phyloP scores from a whole-genome alignment of 2,113 vertebrate genomes.

The Lathamus discolor region DNA sequence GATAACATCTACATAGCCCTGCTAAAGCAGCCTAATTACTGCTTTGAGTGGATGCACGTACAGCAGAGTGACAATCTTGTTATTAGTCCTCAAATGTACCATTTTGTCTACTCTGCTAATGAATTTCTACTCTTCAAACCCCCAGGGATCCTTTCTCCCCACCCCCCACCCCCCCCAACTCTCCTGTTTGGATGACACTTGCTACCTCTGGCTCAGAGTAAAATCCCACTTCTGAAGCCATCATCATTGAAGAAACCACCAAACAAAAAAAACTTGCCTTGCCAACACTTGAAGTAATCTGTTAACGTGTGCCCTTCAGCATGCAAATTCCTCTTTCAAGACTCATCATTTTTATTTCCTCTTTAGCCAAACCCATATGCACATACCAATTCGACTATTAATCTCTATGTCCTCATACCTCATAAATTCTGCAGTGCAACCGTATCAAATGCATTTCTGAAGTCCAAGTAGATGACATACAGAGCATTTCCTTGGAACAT shows the following conservation, averaged over 20 bases:
- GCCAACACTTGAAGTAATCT: conserved; percentile 1
- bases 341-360: conserved; percentile 42
- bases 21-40: neutral
- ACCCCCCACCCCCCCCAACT: fast-evolving
- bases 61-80: neutral
- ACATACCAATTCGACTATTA: neutral
- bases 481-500: conserved; percentile 2
- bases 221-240: neutral
- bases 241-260: neutral
- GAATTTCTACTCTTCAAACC: neutral
- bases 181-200: neutral
- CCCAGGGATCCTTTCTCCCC: neutral
- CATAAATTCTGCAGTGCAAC: conserved; percentile 37
- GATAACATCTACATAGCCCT: fast-evolving
- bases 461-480: neutral
- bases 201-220: neutral
- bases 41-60: neutral
- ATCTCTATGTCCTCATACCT: neutral
- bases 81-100: neutral
- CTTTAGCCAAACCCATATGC: neutral
- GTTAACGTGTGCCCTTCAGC: conserved; percentile 31
- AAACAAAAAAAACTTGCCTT: neutral
- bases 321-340: conserved; percentile 34
- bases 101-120: neutral
- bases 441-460: conserved; percentile 3